Evolutionary conservation across 1,140 invertebrate genomes (phyloP).

Genomic region (Bilobella aurantiaca): DNA sequence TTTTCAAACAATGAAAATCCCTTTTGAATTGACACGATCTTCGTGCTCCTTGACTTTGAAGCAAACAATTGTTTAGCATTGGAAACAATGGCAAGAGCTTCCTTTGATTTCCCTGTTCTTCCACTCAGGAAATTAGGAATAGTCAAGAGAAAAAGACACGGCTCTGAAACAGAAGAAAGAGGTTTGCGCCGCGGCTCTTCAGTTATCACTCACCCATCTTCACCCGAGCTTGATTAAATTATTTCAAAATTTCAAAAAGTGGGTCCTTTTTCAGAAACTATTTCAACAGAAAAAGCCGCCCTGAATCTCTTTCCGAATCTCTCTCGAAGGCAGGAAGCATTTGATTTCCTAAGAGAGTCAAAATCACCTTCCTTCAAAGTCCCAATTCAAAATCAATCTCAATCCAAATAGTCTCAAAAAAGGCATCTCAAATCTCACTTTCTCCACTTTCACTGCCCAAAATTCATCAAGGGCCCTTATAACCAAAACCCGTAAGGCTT

Average conservation of each 20-base stretch:
- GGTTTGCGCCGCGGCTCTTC: too few relatives aligned
- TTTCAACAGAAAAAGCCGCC: too few relatives aligned
- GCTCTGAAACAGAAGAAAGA: constrained; percentile 22
- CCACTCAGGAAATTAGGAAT: background rate
- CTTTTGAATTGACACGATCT: too few relatives aligned
- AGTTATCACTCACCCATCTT: constrained; percentile 34
- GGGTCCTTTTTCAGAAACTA: too few relatives aligned
- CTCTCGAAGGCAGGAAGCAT: background rate
- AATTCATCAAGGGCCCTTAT: background rate
- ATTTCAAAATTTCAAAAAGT: too few relatives aligned
- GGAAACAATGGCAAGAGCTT: background rate
- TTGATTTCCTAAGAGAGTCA: constrained; percentile 34
- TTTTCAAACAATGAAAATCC: background rate
- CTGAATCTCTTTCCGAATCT: too few relatives aligned
- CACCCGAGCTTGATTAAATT: too few relatives aligned
- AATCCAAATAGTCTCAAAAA: constrained; percentile 14
- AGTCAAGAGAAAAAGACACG: background rate
- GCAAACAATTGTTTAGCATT: too few relatives aligned
- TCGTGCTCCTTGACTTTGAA: too few relatives aligned
- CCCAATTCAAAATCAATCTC: constrained; percentile 34
- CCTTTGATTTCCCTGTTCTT: background rate
- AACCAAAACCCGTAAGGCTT: too few relatives aligned
- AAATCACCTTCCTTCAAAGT: constrained; percentile 18
- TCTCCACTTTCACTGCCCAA: background rate
- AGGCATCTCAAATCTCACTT: background rate